Conservation (phyloP, 2,113 vertebrate genomes). For the Athene noctua region DNA sequence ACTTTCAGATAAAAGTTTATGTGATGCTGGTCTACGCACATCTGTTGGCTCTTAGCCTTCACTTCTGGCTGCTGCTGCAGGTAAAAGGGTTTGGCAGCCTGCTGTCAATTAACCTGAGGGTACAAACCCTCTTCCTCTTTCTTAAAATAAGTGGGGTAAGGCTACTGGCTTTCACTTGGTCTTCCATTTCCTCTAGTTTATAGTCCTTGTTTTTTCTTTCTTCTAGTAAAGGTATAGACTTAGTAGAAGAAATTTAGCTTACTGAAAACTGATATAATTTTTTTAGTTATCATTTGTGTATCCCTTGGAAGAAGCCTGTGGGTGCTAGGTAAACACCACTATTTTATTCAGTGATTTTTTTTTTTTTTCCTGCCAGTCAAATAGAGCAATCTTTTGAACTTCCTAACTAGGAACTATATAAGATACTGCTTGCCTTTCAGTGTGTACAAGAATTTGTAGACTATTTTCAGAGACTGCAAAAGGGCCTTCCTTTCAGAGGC, state of each 20-base stretch:
- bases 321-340: neutral
- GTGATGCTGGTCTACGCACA: accelerated
- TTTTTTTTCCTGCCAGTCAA: neutral
- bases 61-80: neutral
- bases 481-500: neutral
- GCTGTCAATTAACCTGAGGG: neutral
- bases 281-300: neutral
- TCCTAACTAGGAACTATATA: neutral
- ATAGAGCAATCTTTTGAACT: neutral
- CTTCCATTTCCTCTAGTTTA: neutral
- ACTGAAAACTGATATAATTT: neutral
- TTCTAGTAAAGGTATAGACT: no score
- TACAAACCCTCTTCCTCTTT: neutral
- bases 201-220: accelerated
- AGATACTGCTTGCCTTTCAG: neutral
- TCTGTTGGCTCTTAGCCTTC: neutral
- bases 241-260: neutral
- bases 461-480: neutral
- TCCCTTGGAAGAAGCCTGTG: neutral
- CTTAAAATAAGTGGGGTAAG: neutral
- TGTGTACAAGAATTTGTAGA: neutral
- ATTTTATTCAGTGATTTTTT: neutral
- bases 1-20: neutral
- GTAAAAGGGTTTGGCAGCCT: neutral
- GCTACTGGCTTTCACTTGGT: accelerated